These are phyloP conservation scores for Nomada hirtipes DNA, from an alignment of 2,888 invertebrate species.

Conservation along the genomic window DNA sequence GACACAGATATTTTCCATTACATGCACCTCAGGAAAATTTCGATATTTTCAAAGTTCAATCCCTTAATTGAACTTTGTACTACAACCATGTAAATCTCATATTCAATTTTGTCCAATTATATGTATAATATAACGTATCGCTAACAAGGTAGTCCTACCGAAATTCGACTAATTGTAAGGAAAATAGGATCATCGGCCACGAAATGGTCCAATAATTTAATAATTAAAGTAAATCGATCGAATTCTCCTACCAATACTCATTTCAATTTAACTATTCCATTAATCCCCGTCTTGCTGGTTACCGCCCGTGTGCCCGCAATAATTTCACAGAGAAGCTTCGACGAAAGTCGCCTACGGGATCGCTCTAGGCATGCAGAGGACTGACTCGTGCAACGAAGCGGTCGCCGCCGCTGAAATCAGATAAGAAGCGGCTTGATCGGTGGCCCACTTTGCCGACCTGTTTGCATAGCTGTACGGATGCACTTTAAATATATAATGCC, in stretches of 20 bases:
- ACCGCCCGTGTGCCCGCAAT: background rate
- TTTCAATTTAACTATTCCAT: background rate
- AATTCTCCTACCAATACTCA: background rate
- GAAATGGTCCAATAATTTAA: background rate
- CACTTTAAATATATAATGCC: constrained; percentile 70
- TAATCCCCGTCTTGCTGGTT: background rate
- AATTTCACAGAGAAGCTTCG: constrained; percentile 9
- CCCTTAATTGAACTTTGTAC: too few species aligned
- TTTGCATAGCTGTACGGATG: constrained; percentile 59
- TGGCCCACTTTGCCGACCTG: constrained; percentile 66
- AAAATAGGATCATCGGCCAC: background rate
- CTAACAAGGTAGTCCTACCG: too few species aligned
- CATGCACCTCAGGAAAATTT: too few species aligned
- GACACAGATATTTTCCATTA: too few species aligned
- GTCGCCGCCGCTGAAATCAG: constrained; percentile 66
- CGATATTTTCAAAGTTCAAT: too few species aligned
- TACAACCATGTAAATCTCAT: too few species aligned
- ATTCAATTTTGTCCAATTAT: too few species aligned
- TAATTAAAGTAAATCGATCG: background rate
- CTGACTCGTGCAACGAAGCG: constrained; percentile 58
- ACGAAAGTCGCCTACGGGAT: constrained; percentile 14
- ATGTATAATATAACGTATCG: too few species aligned
- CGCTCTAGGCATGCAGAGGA: constrained; percentile 31
- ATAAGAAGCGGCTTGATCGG: constrained; percentile 65
- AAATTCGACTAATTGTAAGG: too few species aligned